Conservation (phyloP, 2,113 vertebrate species). For the Hystrix brachyura region DNA sequence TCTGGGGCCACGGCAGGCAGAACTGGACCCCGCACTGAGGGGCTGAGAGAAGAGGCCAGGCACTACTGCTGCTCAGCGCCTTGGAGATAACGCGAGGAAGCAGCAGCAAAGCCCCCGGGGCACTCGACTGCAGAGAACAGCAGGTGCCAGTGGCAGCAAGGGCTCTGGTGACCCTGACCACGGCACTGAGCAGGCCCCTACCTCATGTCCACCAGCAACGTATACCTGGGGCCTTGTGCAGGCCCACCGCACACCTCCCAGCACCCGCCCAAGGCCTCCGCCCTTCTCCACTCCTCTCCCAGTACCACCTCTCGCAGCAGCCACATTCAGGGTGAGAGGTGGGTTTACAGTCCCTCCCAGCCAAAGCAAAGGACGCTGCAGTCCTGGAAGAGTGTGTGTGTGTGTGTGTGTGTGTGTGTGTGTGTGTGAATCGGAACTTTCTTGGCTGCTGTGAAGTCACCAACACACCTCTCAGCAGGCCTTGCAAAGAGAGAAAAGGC, state of each 20-base stretch:
- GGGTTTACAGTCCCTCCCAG: background rate
- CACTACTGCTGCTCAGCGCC: background rate
- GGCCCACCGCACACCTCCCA: background rate
- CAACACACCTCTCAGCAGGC: background rate
- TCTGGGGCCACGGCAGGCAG: background rate
- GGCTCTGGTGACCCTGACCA: background rate
- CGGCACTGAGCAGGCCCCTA: background rate
- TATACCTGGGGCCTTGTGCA: background rate
- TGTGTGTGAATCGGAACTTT: background rate
- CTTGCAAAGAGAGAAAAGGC: background rate
- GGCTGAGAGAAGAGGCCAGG: background rate
- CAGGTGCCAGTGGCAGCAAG: too few relatives aligned
- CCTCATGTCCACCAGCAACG: background rate
- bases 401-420: background rate
- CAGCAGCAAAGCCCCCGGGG: background rate
- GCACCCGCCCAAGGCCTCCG: background rate
- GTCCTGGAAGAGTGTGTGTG: background rate
- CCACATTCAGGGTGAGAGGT: background rate
- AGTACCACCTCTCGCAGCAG: background rate
- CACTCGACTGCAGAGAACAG: background rate
- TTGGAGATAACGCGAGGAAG: background rate
- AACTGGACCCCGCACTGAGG: too few relatives aligned
- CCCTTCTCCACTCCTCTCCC: background rate
- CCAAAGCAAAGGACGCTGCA: background rate
- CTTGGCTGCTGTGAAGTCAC: background rate